Evolutionary conservation across 2,888 invertebrate genomes (phyloP), one percentile per base, ranked within the genome.

Genomic region (Yponomeuta malinellus): DNA sequence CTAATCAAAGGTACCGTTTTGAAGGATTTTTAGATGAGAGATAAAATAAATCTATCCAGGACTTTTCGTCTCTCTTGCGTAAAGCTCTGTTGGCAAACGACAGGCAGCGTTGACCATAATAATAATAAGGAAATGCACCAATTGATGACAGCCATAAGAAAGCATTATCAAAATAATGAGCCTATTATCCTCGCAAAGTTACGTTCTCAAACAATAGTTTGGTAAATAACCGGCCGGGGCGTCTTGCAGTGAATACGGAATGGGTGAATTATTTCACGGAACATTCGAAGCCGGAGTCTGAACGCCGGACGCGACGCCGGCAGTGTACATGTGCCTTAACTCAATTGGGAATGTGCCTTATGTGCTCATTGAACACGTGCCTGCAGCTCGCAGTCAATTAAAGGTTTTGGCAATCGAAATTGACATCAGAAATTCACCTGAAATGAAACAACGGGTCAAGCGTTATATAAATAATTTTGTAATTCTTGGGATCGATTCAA

Each of bases 221-320:
- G 52, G 68, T 68, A 52, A 68, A 68, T 68, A 68, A 68, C 31
- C 52, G 68, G 29, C 10, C 29, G 29, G 48, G 31, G 29, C 52
- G 9, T n/a, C 68, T 52, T 52, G 52, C n/a, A 48, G 68, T 52
- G 68, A 68, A 68, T 68, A 68, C 52, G 48, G 68, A 52, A 68
- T 68, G 23, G 52, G 29, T 52, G 68, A 68, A 68, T 68, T 68
- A 68, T 37, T 65, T 65, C 65, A 65, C 31, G 65, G 31, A 65
- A n/a, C 33, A 10, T 33, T 33, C 31, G 65, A 31, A 10, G 23
- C 65, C 65, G 65, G 31, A 29, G 65, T 65, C 65, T 31, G 52
- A 59, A 59, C 10, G 65, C 65, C 65, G 65, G 65, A 65, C 23
- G 23, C 64, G 29, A n/a, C 31, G 29, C 12, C 52, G 4, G 12